Evolutionary conservation across 1,140 invertebrate genomes (phyloP).

Genomic region (Phymastichus coffea): DNA sequence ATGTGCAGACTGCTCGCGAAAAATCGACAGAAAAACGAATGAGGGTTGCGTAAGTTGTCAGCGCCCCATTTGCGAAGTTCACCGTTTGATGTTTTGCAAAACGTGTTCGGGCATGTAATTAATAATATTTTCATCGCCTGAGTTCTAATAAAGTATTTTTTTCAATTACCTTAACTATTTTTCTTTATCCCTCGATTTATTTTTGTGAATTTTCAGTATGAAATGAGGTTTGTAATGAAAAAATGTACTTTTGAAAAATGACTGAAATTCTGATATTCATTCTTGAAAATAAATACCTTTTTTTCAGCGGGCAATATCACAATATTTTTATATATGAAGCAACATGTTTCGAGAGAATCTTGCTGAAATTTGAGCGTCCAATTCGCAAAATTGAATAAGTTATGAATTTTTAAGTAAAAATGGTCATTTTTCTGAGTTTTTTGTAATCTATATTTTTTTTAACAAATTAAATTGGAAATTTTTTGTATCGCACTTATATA

Average conservation of each 20-base stretch:
- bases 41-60: background rate
- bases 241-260: no score
- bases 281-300: no score
- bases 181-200: no score
- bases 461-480: background rate
- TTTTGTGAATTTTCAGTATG: background rate
- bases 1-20: background rate
- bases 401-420: slow-evolving; percentile 4
- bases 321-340: background rate
- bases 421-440: background rate
- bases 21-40: slow-evolving; percentile 1
- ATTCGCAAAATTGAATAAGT: no score
- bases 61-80: no score
- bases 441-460: slow-evolving; percentile 7
- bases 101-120: no score
- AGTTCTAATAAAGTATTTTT: background rate
- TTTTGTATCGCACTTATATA: no score
- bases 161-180: no score
- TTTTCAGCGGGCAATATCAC: background rate
- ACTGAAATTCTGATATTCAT: no score
- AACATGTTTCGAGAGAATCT: background rate
- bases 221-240: background rate
- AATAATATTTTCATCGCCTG: background rate
- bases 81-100: no score
- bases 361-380: slow-evolving; percentile 7